Evolutionary conservation across 2,888 invertebrate species (phyloP), one percentile per base, ranked within the genome.

Genomic region (Microctonus brassicae): DNA sequence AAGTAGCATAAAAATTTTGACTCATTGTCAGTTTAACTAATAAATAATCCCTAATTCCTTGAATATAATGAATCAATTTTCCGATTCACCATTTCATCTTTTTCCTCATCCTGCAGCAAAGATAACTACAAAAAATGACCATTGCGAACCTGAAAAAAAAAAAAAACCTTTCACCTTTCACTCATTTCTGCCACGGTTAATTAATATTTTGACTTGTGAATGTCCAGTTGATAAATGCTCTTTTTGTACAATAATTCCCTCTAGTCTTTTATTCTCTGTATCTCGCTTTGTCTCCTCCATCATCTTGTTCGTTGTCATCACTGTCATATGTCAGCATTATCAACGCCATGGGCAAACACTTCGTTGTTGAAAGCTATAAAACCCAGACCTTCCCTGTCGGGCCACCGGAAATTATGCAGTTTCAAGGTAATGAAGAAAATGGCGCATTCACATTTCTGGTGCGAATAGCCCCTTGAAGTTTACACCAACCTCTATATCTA

Each of bases 391-490:
- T 33, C 7, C 29, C 47, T 47, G 17, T 3, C 34, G 47, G 53
- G 36, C 39, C n/a, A 29, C 69, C 73, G 76, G 76, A 76, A 76
- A 75, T 76, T 76, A 75, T 71, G 63, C 64, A 68, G 69, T 75
- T 72, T 72, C 60, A 68, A 61, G 76, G 70, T 76, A 75, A 76
- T 72, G 73, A 70, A 72, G 66, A 73, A 74, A 73, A 72, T 65
- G 67, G 69, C 36, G 26, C 57, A 69, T 69, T 67, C 58, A 62
- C 61, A 47, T 47, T 47, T 42, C 53, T 53, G 17, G 22, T 39
- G 47, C 33, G 39, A 13, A 69, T 34, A 61, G 34, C 26, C 33
- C 22, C 42, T 34, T 20, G 9, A 58, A 61, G 61, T 61, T 69
- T n/a, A 47, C 47, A 42, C 47, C 29, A 63, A 42, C 39, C 26